Evolutionary conservation across 2,797 vertebrate species (phyloP), one percentile per base, ranked within the genome.

Genomic region (Ambastaia sidthimunki): DNA sequence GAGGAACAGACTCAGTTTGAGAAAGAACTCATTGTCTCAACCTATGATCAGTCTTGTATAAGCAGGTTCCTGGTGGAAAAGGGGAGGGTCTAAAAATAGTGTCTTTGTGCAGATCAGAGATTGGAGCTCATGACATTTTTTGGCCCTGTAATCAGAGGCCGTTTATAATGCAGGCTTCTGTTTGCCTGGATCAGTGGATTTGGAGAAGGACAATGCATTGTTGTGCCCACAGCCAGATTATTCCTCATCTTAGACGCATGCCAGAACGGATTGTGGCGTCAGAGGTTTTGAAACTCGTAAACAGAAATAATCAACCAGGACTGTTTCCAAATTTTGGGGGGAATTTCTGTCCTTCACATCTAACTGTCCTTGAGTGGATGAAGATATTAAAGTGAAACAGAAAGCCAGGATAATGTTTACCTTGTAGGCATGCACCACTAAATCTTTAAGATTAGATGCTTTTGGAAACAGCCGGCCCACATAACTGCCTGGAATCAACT

Each of bases 341-440:
- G 67, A 25, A 21, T 44, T 60, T 50, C n/a, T 50, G 9, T 11
- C 57, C 41, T 66, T 23, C 19, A 19, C n/a, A 34, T 48, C 44
- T 18, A 12, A 31, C 6, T 48, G 44, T 62, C 44, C 57, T 78
- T 71, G 76, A 28, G 28, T 11, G 5, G 28, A 62, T 37, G 55
- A 2, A 60, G 31, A n/a, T 15, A n/a, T 25, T 19, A 28, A n/a
- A 54, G 62, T 44, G 37, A 77, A 77, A 71, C 54, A 34, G 70
- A 73, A 67, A 74, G 52, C 6, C 15, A 10, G 9, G 67, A 3
- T 52, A 0, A 19, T 23, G 28, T 34, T 77, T 95, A 99, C 98
- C 96, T 97, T 95, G 90, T 98, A 99, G 62, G 96, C 94, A n/a
- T 96, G 94, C 82, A 97, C 93, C 80, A 99, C 97, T 86, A 99